A percentile compares a stretch with the other conserved stretches of the same genome.
Evolutionary conservation across 2,113 vertebrate genomes (phyloP).

Genomic region (Isichthys henryi): DNA sequence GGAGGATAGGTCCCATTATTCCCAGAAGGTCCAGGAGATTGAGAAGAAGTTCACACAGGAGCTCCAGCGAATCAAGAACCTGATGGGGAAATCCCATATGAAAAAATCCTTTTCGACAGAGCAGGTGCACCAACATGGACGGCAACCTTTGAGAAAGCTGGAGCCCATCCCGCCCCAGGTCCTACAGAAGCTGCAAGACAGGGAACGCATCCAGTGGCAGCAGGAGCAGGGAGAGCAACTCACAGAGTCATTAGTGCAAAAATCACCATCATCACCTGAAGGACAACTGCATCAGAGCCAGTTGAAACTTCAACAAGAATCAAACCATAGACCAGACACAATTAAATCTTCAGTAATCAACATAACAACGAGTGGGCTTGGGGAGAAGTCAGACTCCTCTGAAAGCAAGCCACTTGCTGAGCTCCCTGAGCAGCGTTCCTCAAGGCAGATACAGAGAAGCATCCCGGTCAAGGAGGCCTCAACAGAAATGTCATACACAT

Average conservation of each 20-base stretch:
- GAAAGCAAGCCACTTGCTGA: conserved; percentile 59
- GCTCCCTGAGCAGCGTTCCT: conserved; percentile 52
- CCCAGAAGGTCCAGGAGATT: conserved; percentile 76
- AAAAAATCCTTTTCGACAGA: conserved; percentile 71
- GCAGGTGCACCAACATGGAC: conserved; percentile 59
- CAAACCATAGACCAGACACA: conserved; percentile 12
- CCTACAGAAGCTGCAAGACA: conserved; percentile 62
- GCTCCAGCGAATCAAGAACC: conserved; percentile 83
- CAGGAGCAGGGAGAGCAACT: conserved; percentile 38
- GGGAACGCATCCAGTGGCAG: conserved; percentile 56
- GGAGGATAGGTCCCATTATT: conserved; percentile 78
- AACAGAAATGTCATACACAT: conserved; percentile 37
- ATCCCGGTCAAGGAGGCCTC: conserved; percentile 53
- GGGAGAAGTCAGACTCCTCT: conserved; percentile 38
- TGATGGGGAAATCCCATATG: conserved; percentile 69
- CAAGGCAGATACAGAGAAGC: conserved; percentile 43
- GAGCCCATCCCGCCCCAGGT: conserved; percentile 63
- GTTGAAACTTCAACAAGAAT: conserved; percentile 18
- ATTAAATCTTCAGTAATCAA: conserved; percentile 37
- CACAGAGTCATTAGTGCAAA: background rate
- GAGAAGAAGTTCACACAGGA: conserved; percentile 90
- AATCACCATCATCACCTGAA: conserved; percentile 31
- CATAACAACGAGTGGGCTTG: conserved; percentile 30
- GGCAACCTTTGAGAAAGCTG: conserved; percentile 47
- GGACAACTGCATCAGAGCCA: conserved; percentile 24